These are phyloP conservation scores for Strigamia maritima DNA, from an alignment of 2,888 invertebrate species.

Conservation along the genomic window DNA sequence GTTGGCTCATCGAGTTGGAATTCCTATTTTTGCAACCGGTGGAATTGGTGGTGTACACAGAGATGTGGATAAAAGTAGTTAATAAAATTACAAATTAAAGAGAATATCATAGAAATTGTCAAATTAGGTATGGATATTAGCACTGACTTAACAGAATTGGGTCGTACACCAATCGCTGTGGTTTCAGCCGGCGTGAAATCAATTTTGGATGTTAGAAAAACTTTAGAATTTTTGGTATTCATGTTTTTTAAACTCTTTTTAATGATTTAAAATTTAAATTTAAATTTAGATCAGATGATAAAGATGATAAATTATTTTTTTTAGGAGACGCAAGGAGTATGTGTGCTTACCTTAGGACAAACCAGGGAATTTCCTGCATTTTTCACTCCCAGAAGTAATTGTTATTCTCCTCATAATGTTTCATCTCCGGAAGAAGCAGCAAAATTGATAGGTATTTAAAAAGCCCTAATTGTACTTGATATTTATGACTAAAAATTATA, in stretches of 20 bases:
- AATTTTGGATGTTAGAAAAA: conserved; percentile 89
- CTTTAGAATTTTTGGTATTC: conserved; percentile 85
- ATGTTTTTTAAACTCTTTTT: no score
- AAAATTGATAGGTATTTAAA: conserved; percentile 57
- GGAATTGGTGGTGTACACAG: conserved; percentile 92
- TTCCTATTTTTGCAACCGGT: conserved; percentile 91
- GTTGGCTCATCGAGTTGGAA: conserved; percentile 74
- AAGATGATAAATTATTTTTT: no score
- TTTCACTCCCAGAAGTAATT: conserved; percentile 75
- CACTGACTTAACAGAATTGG: conserved; percentile 87
- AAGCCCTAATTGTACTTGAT: conserved; percentile 2
- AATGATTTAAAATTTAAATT: not conserved
- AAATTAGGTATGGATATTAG: conserved; percentile 74
- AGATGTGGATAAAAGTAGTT: conserved; percentile 68
- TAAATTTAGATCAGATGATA: no score
- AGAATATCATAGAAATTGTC: not conserved
- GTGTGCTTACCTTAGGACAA: conserved; percentile 72
- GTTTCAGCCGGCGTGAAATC: conserved; percentile 96
- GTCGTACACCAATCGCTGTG: conserved; percentile 80
- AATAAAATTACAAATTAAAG: not conserved
- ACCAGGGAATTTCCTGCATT: conserved; percentile 84
- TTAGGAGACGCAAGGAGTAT: conserved; percentile 92
- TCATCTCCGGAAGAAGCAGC: conserved; percentile 67
- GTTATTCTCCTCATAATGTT: conserved; percentile 68
- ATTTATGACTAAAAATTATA: conserved; percentile 6